Evolutionary conservation across 2,888 invertebrate species (phyloP).

Genomic region (Acrocyrtus sp.): DNA sequence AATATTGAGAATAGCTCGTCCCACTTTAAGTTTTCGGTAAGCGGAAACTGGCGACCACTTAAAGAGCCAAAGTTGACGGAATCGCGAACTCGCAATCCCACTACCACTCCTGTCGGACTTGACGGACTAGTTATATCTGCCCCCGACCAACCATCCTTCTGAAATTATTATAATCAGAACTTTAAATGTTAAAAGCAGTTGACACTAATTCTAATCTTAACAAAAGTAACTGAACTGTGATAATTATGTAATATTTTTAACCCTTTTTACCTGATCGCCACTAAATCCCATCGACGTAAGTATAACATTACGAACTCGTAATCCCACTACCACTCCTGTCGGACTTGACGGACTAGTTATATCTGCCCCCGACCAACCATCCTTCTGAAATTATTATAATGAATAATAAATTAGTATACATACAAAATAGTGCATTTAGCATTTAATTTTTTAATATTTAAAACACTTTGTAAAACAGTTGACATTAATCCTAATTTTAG

Average conservation of each 20-base stretch:
- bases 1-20: conserved; percentile 33
- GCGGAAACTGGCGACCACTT: conserved; percentile 6
- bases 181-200: too few species aligned
- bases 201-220: too few species aligned
- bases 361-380: conserved; percentile 30
- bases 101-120: conserved; percentile 36
- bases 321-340: conserved; percentile 30
- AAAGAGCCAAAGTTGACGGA: conserved; percentile 17
- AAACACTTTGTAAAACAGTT: too few species aligned
- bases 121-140: conserved; percentile 39
- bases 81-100: conserved; percentile 19
- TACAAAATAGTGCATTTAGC: too few species aligned
- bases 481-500: too few species aligned
- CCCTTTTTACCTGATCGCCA: conserved; percentile 33
- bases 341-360: conserved; percentile 42
- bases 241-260: too few species aligned
- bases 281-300: conserved; percentile 44
- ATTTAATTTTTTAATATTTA: too few species aligned
- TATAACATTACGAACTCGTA: conserved; percentile 26
- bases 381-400: too few species aligned
- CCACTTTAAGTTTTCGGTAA: conserved; percentile 39
- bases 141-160: conserved; percentile 31
- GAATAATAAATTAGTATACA: too few species aligned
- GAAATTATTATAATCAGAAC: too few species aligned
- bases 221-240: too few species aligned